Evolutionary conservation across 2,888 invertebrate genomes (phyloP), one percentile per base, ranked within the genome.

Genomic region (Eristalis intricaria): DNA sequence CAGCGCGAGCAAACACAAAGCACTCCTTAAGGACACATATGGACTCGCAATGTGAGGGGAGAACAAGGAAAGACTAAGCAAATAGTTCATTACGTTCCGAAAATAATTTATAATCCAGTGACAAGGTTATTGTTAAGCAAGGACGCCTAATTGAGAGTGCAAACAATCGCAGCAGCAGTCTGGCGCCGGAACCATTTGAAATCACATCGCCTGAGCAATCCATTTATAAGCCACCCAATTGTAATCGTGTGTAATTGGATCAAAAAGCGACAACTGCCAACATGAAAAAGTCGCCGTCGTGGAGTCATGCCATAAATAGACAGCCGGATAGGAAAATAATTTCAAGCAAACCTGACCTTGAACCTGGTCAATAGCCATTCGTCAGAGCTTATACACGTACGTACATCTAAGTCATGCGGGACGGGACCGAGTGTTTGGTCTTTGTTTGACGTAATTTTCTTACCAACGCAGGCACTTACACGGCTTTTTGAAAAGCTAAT

Each of bases 161-260:
- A 63, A 50, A 80, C 69, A 73, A 50, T 50, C 19, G 50, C n/a
- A 50, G 19, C 8, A 7, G 0, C n/a, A 19, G 19, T 50, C 19
- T 50, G 50, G 50, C 50, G 50, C 50, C 50, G 50, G 50, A 50
- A 50, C 50, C 50, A 69, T 76, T 76, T 61, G 60, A 56, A 35
- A 63, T 73, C 50, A 58, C 38, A 58, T 63, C 23, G n/a, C 35
- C 10, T 60, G 26, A 63, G 50, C 40, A 71, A 65, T 38, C 26
- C 58, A 69, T 35, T 63, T 38, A 64, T 64, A 29, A 8, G 50
- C 71, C 40, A 70, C 70, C 8, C 4, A 35, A 61, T 73, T 80
- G 50, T 73, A 8, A 73, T 73, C 43, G 71, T 61, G 60, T 66
- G 60, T 66, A 80, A 80, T 73, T 73, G 66, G 60, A 80, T 80